These are phyloP conservation scores for Chrysomela aeneicollis DNA, from an alignment of 2,888 invertebrate species.

Conservation along the genomic window DNA sequence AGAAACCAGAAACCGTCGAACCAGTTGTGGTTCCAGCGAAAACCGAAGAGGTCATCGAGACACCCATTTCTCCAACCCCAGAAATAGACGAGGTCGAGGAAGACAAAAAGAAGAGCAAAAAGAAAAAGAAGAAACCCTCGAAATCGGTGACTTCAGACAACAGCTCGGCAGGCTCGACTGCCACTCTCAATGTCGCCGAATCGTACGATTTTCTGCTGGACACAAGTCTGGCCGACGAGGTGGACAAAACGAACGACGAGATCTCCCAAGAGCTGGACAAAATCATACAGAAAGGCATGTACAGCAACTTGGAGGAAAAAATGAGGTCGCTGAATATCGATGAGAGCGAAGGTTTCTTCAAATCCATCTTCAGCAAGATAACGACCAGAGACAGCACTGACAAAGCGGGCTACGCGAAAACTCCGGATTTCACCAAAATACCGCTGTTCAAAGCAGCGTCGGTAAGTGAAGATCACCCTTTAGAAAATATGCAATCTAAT, in stretches of 20 bases:
- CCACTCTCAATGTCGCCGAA: slow-evolving; percentile 45
- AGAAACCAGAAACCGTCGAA: slow-evolving; percentile 15
- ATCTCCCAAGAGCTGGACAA: slow-evolving; percentile 59
- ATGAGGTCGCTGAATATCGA: slow-evolving; percentile 55
- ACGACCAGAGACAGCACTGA: slow-evolving; percentile 42
- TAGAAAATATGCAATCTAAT: slow-evolving; percentile 42
- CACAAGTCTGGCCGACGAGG: slow-evolving; percentile 41
- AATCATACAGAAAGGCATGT: slow-evolving; percentile 60
- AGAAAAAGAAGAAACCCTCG: slow-evolving; percentile 42
- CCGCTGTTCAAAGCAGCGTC: slow-evolving; percentile 41
- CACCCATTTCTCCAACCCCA: neutral
- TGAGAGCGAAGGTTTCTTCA: slow-evolving; percentile 55
- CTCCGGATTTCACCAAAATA: slow-evolving; percentile 51
- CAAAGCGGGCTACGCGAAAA: slow-evolving; percentile 45
- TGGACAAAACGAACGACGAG: slow-evolving; percentile 57
- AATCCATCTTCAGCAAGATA: slow-evolving; percentile 48
- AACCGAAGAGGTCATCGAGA: no score
- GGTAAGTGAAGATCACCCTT: slow-evolving; percentile 47
- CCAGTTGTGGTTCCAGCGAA: neutral
- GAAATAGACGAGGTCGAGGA: slow-evolving; percentile 19
- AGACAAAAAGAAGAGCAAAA: slow-evolving; percentile 40
- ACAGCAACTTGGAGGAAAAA: slow-evolving; percentile 57
- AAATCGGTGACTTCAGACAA: slow-evolving; percentile 28
- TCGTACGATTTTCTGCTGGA: slow-evolving; percentile 55
- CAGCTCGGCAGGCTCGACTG: slow-evolving; percentile 44